These are phyloP conservation scores for Oxytorus armatus DNA, from an alignment of 2,888 invertebrate genomes.

Conservation along the genomic window DNA sequence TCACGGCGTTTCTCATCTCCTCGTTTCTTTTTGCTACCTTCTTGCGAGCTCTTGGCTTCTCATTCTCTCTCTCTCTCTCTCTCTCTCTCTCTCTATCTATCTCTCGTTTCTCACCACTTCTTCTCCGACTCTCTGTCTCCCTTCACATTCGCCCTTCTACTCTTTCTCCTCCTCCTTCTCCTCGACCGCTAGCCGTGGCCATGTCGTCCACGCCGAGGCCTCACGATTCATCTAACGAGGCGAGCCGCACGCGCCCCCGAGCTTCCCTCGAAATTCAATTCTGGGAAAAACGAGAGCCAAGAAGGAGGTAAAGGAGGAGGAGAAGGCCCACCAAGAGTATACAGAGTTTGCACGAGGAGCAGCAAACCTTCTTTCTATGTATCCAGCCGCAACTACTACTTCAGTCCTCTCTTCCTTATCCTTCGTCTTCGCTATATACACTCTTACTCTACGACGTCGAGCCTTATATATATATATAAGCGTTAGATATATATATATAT, in stretches of 20 bases:
- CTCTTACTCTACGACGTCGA: constrained; percentile 20
- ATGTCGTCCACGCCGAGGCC: constrained; percentile 54
- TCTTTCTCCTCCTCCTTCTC: too few species aligned
- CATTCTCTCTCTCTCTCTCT: constrained; percentile 37
- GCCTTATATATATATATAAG: constrained; percentile 5
- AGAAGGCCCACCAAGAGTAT: constrained; percentile 30
- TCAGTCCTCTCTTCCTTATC: constrained; percentile 12
- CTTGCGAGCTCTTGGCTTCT: constrained; percentile 44
- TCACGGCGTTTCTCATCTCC: constrained; percentile 50
- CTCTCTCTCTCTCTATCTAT: too few species aligned
- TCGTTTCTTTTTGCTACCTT: constrained; percentile 55
- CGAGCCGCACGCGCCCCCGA: constrained; percentile 69
- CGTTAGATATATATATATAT: neutral
- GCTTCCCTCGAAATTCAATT: constrained; percentile 68
- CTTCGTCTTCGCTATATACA: constrained; percentile 5
- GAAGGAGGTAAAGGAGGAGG: constrained; percentile 23
- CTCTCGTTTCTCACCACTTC: constrained; percentile 27
- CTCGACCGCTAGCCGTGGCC: constrained; percentile 26
- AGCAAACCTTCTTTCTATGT: constrained; percentile 34
- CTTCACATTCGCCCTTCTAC: constrained; percentile 36
- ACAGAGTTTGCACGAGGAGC: constrained; percentile 26
- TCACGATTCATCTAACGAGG: constrained; percentile 67
- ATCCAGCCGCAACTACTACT: constrained; percentile 37
- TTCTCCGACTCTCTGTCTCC: constrained; percentile 39
- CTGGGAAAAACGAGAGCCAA: constrained; percentile 60